These are phyloP conservation scores for Marronus borbonicus DNA, from an alignment of 2,888 invertebrate genomes.

Conservation along the genomic window DNA sequence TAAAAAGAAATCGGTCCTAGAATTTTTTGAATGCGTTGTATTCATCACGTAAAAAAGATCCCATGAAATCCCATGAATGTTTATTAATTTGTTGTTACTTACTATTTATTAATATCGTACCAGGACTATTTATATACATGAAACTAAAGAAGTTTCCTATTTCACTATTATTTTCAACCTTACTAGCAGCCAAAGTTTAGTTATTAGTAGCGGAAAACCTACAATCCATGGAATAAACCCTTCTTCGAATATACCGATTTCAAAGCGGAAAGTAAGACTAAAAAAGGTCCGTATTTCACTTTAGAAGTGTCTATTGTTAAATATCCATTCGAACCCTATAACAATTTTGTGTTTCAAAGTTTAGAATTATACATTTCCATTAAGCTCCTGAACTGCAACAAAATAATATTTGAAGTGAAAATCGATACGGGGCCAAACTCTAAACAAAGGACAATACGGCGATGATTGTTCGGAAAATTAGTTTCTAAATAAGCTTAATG, in stretches of 20 bases:
- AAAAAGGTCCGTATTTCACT: slow-evolving; percentile 11
- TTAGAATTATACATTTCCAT: slow-evolving; percentile 11
- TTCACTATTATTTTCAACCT: no score
- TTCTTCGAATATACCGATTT: not conserved
- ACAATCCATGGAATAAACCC: not conserved
- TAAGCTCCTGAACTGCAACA: not conserved
- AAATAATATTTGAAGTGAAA: slow-evolving; percentile 5
- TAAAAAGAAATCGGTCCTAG: no score
- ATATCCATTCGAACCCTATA: not conserved
- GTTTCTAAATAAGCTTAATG: not conserved
- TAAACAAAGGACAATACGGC: not conserved
- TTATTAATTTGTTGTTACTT: no score
- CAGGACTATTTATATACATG: no score
- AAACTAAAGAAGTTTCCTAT: no score
- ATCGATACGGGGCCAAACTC: not conserved
- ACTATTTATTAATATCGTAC: no score
- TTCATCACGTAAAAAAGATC: no score
- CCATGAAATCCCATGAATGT: no score
- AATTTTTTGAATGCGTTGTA: no score
- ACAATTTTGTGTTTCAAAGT: slow-evolving; percentile 17
- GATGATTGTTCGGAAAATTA: not conserved
- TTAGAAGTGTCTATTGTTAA: slow-evolving; percentile 4
- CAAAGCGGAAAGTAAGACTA: not conserved
- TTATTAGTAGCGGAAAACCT: no score
- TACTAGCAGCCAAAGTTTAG: no score